A percentile compares a stretch with the other conserved stretches of the same genome.
phyloP scores from a whole-genome alignment of 2,797 vertebrate species.

The Gymnocypris eckloni region DNA sequence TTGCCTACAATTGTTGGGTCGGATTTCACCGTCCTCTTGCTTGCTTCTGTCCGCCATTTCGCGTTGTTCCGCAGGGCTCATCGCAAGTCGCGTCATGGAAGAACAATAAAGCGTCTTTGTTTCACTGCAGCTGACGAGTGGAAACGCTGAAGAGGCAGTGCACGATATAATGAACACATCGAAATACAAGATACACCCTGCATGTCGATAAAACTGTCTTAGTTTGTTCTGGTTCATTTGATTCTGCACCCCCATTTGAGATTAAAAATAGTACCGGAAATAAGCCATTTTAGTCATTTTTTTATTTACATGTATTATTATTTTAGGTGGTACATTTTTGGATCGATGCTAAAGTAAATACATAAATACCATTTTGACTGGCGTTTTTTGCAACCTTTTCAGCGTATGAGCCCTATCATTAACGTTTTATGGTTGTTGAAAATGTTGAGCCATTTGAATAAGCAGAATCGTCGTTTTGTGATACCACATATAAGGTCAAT shows the following conservation, averaged over 20 bases:
- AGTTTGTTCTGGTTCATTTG: not conserved
- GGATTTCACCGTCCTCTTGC: constrained; percentile 53
- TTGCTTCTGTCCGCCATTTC: constrained; percentile 67
- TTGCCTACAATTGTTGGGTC: constrained; percentile 36
- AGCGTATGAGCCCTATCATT: not conserved
- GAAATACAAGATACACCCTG: not conserved
- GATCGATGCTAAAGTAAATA: not conserved
- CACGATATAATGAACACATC: not conserved
- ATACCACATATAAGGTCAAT: not conserved
- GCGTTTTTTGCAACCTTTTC: not conserved
- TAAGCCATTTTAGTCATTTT: not conserved
- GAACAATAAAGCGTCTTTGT: constrained; percentile 62
- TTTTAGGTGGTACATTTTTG: not conserved
- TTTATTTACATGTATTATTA: not conserved
- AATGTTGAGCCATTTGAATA: not conserved
- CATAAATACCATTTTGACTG: not conserved
- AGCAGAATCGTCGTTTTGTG: not conserved
- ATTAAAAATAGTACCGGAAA: constrained; percentile 10
- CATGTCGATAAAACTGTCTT: not conserved
- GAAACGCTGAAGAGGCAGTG: constrained; percentile 33
- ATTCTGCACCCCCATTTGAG: not conserved
- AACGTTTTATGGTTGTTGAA: not conserved
- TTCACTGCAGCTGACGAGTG: constrained; percentile 36
- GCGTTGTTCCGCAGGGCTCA: constrained; percentile 47
- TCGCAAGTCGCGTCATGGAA: constrained; percentile 65